Percentiles rank a stretch among this genome's conserved stretches.
Conservation (phyloP, 1,140 invertebrate species). For the Steinernema feltiae region DNA sequence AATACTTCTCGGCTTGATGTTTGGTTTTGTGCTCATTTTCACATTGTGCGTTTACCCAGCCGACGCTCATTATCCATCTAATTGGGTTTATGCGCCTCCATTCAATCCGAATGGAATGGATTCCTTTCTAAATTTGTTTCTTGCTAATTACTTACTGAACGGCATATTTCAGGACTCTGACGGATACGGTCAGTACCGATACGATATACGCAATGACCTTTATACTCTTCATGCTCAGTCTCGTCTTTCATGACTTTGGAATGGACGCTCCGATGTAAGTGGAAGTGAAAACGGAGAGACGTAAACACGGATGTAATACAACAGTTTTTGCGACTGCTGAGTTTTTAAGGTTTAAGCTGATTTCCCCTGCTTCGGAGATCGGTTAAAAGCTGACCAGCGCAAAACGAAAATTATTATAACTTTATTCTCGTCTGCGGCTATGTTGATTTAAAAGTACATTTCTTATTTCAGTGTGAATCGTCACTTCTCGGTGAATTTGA, state of each 20-base stretch:
- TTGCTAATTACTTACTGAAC: neutral
- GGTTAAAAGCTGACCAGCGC: no score
- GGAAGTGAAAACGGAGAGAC: no score
- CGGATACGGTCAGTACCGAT: conserved; percentile 89
- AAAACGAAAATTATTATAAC: no score
- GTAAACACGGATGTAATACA: no score
- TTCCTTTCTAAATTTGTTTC: conserved; percentile 4
- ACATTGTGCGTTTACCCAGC: no score
- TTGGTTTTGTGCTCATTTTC: neutral
- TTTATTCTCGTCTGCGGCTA: no score
- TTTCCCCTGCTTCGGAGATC: no score
- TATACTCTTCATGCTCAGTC: conserved; percentile 77
- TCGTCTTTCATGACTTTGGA: conserved; percentile 86
- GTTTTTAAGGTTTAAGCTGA: no score
- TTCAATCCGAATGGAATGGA: neutral
- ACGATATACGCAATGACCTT: conserved; percentile 86
- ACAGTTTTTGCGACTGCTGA: no score
- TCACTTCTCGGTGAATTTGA: conserved; percentile 45
- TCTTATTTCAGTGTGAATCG: conserved; percentile 43
- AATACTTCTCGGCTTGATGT: neutral
- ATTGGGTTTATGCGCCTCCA: neutral
- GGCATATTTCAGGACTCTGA: conserved; percentile 71
- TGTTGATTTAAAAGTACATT: conserved; percentile 13
- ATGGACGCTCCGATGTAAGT: conserved; percentile 68
- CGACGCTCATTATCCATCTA: neutral